These are phyloP conservation scores for Procambarus virginalis DNA, from an alignment of 1,140 invertebrate genomes.

Conservation along the genomic window DNA sequence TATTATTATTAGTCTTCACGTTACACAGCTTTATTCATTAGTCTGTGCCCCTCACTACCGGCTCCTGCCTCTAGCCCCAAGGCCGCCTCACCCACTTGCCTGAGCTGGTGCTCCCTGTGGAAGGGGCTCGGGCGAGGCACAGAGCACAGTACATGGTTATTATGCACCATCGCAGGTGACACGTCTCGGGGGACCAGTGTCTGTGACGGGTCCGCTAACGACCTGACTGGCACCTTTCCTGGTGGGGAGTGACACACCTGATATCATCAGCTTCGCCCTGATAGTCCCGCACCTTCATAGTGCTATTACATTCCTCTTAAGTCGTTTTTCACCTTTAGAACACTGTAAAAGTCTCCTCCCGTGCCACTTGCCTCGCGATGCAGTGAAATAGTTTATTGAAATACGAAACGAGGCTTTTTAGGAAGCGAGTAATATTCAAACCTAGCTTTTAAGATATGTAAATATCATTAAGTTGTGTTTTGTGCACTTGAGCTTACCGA, in stretches of 20 bases:
- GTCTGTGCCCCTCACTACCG: no score
- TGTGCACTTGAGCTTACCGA: no score
- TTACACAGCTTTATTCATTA: no score
- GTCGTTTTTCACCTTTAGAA: not conserved
- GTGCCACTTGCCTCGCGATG: not conserved
- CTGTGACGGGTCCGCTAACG: not conserved
- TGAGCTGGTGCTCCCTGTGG: not conserved
- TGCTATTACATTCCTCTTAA: not conserved
- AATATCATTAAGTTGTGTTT: no score
- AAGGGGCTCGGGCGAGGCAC: not conserved
- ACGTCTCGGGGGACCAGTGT: not conserved
- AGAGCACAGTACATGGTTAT: conserved; percentile 24
- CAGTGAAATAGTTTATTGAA: not conserved
- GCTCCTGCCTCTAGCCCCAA: not conserved
- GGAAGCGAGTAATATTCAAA: not conserved
- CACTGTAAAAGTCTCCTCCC: not conserved
- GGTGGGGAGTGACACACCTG: not conserved
- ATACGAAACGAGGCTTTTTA: not conserved
- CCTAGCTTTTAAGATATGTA: not conserved
- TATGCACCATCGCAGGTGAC: conserved; percentile 1
- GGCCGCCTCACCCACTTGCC: not conserved
- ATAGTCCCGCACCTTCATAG: not conserved
- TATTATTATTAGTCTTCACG: no score
- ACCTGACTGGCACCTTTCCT: conserved; percentile 7
- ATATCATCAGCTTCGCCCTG: not conserved